Percentiles rank a stretch among this genome's conserved stretches.
phyloP scores from a whole-genome alignment of 2,888 invertebrate species.

The Ochlodes sylvanus region DNA sequence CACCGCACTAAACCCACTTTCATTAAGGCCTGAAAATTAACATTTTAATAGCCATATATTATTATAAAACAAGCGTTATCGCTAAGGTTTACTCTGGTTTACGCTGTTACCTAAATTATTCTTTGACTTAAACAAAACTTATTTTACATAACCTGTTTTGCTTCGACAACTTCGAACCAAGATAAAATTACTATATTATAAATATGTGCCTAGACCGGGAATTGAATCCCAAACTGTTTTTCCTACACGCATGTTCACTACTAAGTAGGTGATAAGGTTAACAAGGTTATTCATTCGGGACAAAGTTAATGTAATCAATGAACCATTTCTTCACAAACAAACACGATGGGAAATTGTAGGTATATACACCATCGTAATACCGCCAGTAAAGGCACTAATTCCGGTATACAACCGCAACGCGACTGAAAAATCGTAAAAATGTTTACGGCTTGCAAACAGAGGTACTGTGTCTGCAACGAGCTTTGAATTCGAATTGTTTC shows the following conservation, averaged over 20 bases:
- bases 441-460: slow-evolving; percentile 61
- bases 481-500: slow-evolving; percentile 25
- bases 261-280: too few relatives aligned
- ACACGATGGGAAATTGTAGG: too few relatives aligned
- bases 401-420: slow-evolving; percentile 53
- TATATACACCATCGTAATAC: slow-evolving; percentile 22
- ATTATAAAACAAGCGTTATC: slow-evolving; percentile 72
- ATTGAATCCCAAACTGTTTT: too few relatives aligned
- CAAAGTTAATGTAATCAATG: too few relatives aligned
- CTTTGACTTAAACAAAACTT: slow-evolving; percentile 8
- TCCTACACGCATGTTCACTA: too few relatives aligned
- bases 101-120: slow-evolving; percentile 14
- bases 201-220: too few relatives aligned
- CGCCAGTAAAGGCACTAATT: slow-evolving; percentile 53
- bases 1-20: slow-evolving; percentile 76
- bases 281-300: too few relatives aligned
- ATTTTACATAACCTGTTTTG: not conserved
- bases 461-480: slow-evolving; percentile 44
- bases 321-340: too few relatives aligned
- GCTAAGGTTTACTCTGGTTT: slow-evolving; percentile 54
- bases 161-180: too few relatives aligned
- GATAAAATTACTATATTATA: too few relatives aligned
- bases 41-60: slow-evolving; percentile 82
- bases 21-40: slow-evolving; percentile 79
- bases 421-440: slow-evolving; percentile 65